Evolutionary conservation across 2,888 invertebrate species (phyloP).

Genomic region (Allacma fusca): DNA sequence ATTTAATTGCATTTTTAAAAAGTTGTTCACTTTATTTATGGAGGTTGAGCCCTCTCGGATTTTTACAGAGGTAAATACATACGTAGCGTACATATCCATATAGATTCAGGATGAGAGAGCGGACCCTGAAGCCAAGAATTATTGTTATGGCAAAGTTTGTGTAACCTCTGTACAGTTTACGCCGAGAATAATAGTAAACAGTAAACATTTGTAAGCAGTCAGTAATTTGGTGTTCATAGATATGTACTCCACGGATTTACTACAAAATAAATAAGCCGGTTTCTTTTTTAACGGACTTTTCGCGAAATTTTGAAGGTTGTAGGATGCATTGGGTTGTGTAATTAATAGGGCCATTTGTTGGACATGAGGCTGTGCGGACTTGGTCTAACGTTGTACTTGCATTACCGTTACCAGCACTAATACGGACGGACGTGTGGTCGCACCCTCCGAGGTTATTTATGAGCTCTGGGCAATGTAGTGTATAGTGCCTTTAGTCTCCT

Average conservation of each 20-base stretch:
- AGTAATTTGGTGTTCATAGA: too few species aligned
- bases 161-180: too few species aligned
- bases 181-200: too few species aligned
- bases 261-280: slow-evolving; percentile 7
- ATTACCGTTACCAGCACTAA: slow-evolving; percentile 1
- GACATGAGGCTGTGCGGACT: neutral
- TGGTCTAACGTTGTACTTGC: neutral
- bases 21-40: too few species aligned
- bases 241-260: too few species aligned
- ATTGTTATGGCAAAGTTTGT: too few species aligned
- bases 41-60: too few species aligned
- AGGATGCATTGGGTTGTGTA: neutral
- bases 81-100: too few species aligned
- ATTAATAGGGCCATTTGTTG: neutral
- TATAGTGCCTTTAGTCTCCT: neutral
- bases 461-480: neutral
- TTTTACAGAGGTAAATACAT: too few species aligned
- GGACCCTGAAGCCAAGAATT: too few species aligned
- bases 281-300: slow-evolving; percentile 10
- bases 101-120: too few species aligned
- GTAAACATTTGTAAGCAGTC: slow-evolving; percentile 2
- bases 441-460: slow-evolving; percentile 16
- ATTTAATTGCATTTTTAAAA: too few species aligned
- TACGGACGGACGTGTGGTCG: neutral
- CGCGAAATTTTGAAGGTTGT: neutral